A percentile compares a stretch with the other conserved stretches of the same genome.
Conservation (phyloP, 92 coral and sea anemone genomes). For the Bergia puertoricense region DNA sequence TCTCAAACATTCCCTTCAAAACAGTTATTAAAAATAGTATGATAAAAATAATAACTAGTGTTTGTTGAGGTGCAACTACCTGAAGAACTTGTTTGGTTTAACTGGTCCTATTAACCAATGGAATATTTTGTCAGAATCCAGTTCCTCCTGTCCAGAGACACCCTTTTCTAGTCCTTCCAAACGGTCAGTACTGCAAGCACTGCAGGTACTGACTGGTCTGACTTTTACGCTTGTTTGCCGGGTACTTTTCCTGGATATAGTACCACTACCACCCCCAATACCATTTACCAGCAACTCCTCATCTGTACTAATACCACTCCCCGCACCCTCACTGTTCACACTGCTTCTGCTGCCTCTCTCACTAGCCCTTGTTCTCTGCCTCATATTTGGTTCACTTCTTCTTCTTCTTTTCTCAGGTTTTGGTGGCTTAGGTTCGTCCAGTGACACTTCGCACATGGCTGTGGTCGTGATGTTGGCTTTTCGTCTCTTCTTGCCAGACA, state of each 20-base stretch:
- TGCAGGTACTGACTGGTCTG: constrained; percentile 60
- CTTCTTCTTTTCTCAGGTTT: constrained; percentile 37
- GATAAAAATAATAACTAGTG: no score
- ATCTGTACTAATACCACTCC: constrained; percentile 1
- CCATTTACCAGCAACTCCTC: constrained; percentile 13
- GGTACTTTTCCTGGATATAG: neutral
- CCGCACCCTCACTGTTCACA: neutral
- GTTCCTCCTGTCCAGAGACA: constrained; percentile 54
- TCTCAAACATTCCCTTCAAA: no score
- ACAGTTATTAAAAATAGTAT: no score
- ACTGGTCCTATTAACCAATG: constrained; percentile 96
- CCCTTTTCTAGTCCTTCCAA: constrained; percentile 45
- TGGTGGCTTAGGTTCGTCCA: constrained; percentile 25
- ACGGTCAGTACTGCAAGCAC: constrained; percentile 52
- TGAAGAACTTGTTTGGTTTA: constrained; percentile 88
- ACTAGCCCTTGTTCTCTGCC: constrained; percentile 11
- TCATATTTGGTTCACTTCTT: constrained; percentile 41
- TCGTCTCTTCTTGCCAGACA: constrained; percentile 73
- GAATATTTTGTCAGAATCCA: constrained; percentile 77
- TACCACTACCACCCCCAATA: neutral
- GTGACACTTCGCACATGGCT: constrained; percentile 42
- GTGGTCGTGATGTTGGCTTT: constrained; percentile 55
- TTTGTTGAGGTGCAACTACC: constrained; percentile 51
- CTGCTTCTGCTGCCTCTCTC: constrained; percentile 4
- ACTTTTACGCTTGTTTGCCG: neutral